A percentile compares a stretch with the other conserved stretches of the same genome.
phyloP scores from a whole-genome alignment of 2,113 vertebrate species.

The Solea senegalensis region DNA sequence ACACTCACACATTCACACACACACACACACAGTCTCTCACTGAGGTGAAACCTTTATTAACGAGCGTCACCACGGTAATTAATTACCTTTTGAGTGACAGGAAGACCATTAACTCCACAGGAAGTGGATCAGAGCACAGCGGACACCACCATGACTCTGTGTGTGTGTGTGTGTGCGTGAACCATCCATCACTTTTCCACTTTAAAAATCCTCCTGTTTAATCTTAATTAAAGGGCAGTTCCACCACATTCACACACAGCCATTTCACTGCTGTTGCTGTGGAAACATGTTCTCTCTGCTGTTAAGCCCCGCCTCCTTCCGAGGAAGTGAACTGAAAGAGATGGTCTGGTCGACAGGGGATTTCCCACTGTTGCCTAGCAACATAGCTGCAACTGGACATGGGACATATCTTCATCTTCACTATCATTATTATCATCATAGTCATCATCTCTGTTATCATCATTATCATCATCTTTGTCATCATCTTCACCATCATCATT shows the following conservation, averaged over 20 bases:
- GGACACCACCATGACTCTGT: conserved; percentile 19
- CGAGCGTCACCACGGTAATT: conserved; percentile 56
- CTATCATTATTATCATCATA: no score
- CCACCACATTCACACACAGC: not conserved
- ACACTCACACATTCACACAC: conserved; percentile 23
- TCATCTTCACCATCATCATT: no score
- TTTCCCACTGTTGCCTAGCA: no score
- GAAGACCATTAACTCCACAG: conserved; percentile 65
- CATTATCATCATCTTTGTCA: no score
- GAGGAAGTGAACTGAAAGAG: no score
- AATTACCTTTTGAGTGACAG: conserved; percentile 65
- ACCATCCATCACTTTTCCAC: not conserved
- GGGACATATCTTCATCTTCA: no score
- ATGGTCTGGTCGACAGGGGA: no score
- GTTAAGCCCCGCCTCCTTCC: no score
- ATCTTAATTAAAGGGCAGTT: no score
- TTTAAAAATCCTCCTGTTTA: not conserved
- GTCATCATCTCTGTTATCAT: no score
- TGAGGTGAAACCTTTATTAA: conserved; percentile 65
- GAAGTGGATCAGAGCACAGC: conserved; percentile 56
- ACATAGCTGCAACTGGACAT: no score
- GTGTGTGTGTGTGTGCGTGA: not conserved
- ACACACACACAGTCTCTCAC: conserved; percentile 21
- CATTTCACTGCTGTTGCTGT: not conserved
- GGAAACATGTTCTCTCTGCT: no score